Conservation (phyloP, 2,113 vertebrate species). For the Takifugu flavidus region DNA sequence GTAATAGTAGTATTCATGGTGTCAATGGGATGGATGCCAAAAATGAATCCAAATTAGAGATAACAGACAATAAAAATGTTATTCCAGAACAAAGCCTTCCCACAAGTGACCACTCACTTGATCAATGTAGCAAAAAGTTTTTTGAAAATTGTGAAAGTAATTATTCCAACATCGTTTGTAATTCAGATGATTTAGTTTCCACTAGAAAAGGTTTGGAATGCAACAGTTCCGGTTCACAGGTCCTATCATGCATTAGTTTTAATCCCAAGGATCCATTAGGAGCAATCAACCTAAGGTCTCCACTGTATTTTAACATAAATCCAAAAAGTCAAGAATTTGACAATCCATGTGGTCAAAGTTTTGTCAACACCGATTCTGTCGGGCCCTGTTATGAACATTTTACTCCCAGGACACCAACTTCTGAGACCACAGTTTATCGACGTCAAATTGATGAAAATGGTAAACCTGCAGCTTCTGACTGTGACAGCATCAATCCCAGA, state of each 20-base stretch:
- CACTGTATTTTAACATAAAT: neutral
- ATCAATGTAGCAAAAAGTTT: constrained; percentile 2
- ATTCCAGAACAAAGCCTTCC: neutral
- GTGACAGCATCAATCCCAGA: constrained; percentile 1
- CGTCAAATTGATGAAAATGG: neutral
- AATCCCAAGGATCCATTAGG: constrained; percentile 5
- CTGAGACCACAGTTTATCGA: constrained; percentile 14
- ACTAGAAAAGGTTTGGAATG: constrained; percentile 1
- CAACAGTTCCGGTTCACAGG: constrained; percentile 4
- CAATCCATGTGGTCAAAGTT: neutral
- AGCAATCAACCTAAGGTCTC: neutral
- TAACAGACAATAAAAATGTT: neutral
- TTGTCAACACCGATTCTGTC: constrained; percentile 11
- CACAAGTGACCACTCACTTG: neutral
- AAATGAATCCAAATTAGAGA: neutral
- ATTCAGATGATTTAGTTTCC: neutral
- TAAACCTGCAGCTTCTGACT: neutral
- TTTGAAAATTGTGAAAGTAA: neutral
- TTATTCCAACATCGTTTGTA: neutral
- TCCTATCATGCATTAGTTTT: constrained; percentile 2
- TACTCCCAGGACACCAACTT: neutral
- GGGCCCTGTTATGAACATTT: constrained; percentile 24
- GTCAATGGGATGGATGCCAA: neutral
- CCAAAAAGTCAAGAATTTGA: neutral
- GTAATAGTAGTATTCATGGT: neutral